Conservation (phyloP, 2,797 vertebrate species). For the Choloepus didactylus region DNA sequence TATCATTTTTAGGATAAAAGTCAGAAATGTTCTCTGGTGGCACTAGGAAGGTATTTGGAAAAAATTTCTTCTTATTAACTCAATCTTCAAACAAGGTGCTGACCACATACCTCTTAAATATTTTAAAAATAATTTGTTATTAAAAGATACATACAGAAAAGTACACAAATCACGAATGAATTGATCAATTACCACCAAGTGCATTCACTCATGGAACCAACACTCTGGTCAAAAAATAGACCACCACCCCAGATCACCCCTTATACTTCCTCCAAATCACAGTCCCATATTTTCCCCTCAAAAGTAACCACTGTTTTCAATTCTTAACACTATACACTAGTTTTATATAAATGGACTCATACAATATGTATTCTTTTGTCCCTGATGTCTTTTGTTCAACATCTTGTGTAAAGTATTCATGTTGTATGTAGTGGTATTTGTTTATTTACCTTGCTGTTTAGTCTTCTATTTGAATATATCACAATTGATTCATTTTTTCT, state of each 20-base stretch:
- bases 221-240: not conserved
- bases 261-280: not conserved
- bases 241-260: not conserved
- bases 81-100: conserved; percentile 11
- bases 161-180: conserved; percentile 1
- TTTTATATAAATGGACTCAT: not conserved
- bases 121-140: not conserved
- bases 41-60: not conserved
- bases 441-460: not conserved
- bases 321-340: not conserved
- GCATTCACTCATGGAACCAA: not conserved
- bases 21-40: not conserved
- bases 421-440: not conserved
- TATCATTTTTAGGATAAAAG: conserved; percentile 48
- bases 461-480: not conserved
- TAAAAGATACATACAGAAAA: not conserved
- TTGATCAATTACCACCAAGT: not conserved
- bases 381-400: not conserved
- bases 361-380: not conserved
- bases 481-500: not conserved
- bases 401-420: not conserved
- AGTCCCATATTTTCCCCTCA: not conserved
- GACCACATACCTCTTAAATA: not conserved
- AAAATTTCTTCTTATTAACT: not conserved
- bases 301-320: conserved; percentile 9